Percentiles rank a stretch among this genome's conserved stretches.
These are phyloP conservation scores for Bombus impatiens DNA, from an alignment of 1,140 invertebrate genomes.

Conservation along the genomic window DNA sequence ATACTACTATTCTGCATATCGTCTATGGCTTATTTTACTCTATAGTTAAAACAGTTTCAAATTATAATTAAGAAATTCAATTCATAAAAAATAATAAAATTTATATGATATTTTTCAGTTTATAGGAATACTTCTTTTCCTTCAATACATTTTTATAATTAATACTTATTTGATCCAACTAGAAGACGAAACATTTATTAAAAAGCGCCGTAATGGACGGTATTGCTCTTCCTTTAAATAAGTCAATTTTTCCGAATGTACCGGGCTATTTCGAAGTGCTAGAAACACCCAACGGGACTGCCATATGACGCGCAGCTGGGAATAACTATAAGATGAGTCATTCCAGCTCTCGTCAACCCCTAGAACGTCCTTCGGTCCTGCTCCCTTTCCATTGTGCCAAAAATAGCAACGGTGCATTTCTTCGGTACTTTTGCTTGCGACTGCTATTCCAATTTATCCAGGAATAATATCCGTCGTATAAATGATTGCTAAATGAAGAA, in stretches of 20 bases:
- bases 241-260: background rate
- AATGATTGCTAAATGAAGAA: background rate
- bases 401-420: slow-evolving; percentile 30
- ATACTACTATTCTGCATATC: background rate
- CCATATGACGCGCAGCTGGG: slow-evolving; percentile 65
- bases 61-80: background rate
- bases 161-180: background rate
- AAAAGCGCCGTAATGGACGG: background rate
- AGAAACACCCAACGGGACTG: slow-evolving; percentile 15
- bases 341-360: slow-evolving; percentile 46
- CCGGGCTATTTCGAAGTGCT: background rate
- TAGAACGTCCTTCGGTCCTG: background rate
- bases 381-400: background rate
- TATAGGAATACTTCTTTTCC: background rate
- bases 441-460: background rate
- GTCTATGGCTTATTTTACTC: background rate
- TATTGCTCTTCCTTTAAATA: background rate
- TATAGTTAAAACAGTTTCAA: background rate
- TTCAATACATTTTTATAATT: background rate
- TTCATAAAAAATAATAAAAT: background rate
- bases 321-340: slow-evolving; percentile 58
- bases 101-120: background rate
- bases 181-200: too few species aligned
- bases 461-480: background rate
- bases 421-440: background rate